Evolutionary conservation across 1,140 invertebrate species (phyloP).

Genomic region (Euwallacea fornicatus): DNA sequence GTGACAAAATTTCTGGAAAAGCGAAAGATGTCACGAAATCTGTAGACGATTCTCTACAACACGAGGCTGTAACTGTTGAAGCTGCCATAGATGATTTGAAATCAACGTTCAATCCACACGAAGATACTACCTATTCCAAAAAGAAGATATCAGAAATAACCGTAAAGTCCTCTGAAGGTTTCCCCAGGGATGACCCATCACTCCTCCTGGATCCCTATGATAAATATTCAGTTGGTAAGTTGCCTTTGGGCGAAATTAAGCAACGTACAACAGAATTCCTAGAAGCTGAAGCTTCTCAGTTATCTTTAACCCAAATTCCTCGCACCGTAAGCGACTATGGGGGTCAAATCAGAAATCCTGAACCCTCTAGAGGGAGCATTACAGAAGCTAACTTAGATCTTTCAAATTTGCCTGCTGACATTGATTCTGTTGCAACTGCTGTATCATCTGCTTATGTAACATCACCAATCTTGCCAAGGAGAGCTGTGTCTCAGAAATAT

Average conservation of each 20-base stretch:
- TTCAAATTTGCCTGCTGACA: slow-evolving; percentile 39
- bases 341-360: slow-evolving; percentile 23
- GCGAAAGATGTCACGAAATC: not conserved
- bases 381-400: slow-evolving; percentile 44
- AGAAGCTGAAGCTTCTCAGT: slow-evolving; percentile 19
- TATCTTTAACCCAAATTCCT: slow-evolving; percentile 32
- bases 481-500: slow-evolving; percentile 42
- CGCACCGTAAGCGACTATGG: slow-evolving; percentile 40
- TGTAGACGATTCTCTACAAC: not conserved
- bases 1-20: slow-evolving; percentile 19
- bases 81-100: slow-evolving; percentile 6
- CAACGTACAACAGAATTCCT: slow-evolving; percentile 37
- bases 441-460: slow-evolving; percentile 38
- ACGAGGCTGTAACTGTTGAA: not conserved
- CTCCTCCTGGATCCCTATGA: slow-evolving; percentile 9
- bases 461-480: slow-evolving; percentile 41
- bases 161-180: slow-evolving; percentile 34
- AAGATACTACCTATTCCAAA: not conserved
- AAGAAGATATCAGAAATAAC: slow-evolving; percentile 42
- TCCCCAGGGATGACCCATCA: slow-evolving; percentile 11
- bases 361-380: slow-evolving; percentile 19
- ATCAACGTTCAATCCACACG: slow-evolving; percentile 3
- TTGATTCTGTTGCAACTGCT: not conserved
- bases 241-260: slow-evolving; percentile 30
- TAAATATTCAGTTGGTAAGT: slow-evolving; percentile 16